These are phyloP conservation scores for Cryptosula pallasiana DNA, from an alignment of 2,888 invertebrate genomes.

Conservation along the genomic window DNA sequence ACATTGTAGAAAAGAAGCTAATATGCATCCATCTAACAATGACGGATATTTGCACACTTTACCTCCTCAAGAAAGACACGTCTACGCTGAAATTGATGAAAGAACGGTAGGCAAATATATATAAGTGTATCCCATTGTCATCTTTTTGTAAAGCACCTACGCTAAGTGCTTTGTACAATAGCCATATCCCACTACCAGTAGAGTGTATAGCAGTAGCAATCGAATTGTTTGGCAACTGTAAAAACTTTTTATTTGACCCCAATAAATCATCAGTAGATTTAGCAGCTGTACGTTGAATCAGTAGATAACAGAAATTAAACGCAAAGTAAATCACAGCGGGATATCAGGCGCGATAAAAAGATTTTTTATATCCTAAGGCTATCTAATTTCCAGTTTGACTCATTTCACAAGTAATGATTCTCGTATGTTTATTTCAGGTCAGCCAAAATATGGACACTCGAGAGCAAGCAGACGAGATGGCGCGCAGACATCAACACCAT, in stretches of 20 bases:
- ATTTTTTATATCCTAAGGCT: neutral
- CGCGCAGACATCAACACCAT: neutral
- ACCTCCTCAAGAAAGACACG: constrained; percentile 14
- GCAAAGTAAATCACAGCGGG: no score
- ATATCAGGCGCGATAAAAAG: no score
- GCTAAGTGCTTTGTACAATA: neutral
- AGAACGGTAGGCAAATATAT: neutral
- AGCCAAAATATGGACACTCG: neutral
- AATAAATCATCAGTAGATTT: no score
- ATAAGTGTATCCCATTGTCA: neutral
- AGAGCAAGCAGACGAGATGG: neutral
- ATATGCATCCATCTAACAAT: neutral
- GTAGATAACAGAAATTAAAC: no score
- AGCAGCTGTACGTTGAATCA: no score
- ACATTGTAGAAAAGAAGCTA: neutral
- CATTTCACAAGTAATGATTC: neutral
- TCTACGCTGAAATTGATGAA: constrained; percentile 9
- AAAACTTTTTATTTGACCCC: no score
- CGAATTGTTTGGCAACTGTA: no score
- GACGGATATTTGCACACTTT: constrained; percentile 8
- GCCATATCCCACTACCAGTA: neutral
- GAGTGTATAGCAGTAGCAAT: no score
- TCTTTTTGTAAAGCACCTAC: no score
- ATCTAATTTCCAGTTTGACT: neutral
- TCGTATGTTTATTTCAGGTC: neutral